Evolutionary conservation across 2,113 vertebrate genomes (phyloP), one percentile per base, ranked within the genome.

Genomic region (Pollachius pollachius): DNA sequence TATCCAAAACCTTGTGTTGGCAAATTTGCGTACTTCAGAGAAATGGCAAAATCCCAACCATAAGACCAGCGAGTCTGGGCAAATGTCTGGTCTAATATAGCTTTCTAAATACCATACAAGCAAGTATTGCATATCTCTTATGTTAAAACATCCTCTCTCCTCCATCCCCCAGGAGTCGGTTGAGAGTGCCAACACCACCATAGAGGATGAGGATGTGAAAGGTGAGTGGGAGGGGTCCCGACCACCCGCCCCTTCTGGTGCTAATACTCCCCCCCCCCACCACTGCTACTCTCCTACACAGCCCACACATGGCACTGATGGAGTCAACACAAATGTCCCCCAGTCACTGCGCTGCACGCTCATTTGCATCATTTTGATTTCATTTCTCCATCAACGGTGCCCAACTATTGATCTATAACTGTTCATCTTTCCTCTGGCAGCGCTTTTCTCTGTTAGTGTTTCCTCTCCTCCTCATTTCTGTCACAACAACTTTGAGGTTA

Each of bases 161-260:
- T 91, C 78, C 81, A 7, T 34, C 30, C 67, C 63, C 83, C 85
- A 99, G 97, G 97, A 99, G 74, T 99, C 97, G n/a, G 93, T 96
- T 56, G 97, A 99, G 88, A 99, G 97, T 75, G 94, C 94, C 81
- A 99, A 98, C 81, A 98, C 97, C 13, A 99, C 96, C 70, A 99
- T 99, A 18, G 97, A 99, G 82, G 97, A 99, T 23, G 97, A 99
- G 81, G 97, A 99, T 79, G 92, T 96, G n/a, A 99, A 98, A 97
- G 97, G 97, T 99, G 94, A 1, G 89, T 5, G 21, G 59, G 57
- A 21, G 7, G 59, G 19, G 68, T 9, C n/a, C 15, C 11, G 3
- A 11, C 37, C 5, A 7, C 9, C 16, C 13, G 27, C 8, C 16
- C 34, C 2, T 60, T 37, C n/a, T 30, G 64, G 52, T 61, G 37